These are phyloP conservation scores for Buathra laborator DNA, from an alignment of 2,888 invertebrate species.

Conservation along the genomic window DNA sequence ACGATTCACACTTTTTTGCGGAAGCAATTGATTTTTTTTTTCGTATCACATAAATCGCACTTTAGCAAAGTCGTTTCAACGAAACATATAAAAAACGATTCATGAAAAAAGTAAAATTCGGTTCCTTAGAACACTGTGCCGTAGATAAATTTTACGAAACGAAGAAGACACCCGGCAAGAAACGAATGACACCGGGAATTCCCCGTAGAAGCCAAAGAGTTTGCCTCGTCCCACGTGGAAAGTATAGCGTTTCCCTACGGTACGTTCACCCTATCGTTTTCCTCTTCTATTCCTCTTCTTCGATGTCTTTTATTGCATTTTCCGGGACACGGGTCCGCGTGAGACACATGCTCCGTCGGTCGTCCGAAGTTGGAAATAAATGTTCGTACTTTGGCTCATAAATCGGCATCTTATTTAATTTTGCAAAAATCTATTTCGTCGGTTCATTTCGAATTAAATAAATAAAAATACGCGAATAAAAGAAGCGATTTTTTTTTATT, in stretches of 20 bases:
- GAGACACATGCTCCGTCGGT: slow-evolving; percentile 38
- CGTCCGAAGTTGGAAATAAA: slow-evolving; percentile 57
- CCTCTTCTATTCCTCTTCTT: slow-evolving; percentile 17
- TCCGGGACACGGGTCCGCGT: slow-evolving; percentile 30
- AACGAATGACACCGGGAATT: slow-evolving; percentile 19
- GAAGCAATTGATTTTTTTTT: no score
- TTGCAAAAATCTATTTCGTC: no score
- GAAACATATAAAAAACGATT: no score
- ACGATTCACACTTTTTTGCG: no score
- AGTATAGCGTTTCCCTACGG: slow-evolving; percentile 23
- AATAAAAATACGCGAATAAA: no score
- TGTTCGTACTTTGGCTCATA: slow-evolving; percentile 51
- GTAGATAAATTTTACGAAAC: neutral
- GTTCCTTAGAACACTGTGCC: no score
- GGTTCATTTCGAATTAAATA: no score
- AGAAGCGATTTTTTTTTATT: no score
- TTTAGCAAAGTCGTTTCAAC: no score
- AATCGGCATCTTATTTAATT: slow-evolving; percentile 17
- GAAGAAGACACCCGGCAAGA: neutral
- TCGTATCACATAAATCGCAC: no score
- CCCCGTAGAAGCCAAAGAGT: slow-evolving; percentile 24
- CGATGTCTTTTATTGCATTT: slow-evolving; percentile 53
- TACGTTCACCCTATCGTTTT: slow-evolving; percentile 47
- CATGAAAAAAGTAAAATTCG: no score
- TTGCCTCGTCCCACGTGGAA: slow-evolving; percentile 23